A percentile compares a stretch with the other conserved stretches of the same genome.
These are phyloP conservation scores for Podilymbus podiceps DNA, from an alignment of 2,113 vertebrate genomes.

Conservation along the genomic window DNA sequence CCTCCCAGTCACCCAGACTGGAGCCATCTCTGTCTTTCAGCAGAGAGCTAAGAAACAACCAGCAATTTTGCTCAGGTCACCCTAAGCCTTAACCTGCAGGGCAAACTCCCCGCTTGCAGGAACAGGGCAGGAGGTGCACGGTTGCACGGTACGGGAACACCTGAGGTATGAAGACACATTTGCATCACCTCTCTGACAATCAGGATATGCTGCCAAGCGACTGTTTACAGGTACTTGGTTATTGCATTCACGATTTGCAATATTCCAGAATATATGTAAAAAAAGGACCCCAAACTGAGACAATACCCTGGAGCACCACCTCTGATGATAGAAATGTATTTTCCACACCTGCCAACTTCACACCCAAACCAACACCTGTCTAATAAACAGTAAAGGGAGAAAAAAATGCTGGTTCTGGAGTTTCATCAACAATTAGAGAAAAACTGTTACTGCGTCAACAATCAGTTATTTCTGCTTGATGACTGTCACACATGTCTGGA, in stretches of 20 bases:
- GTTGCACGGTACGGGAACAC: rapidly evolving
- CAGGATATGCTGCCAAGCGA: neutral
- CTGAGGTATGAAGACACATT: neutral
- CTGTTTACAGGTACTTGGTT: neutral
- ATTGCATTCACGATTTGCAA: neutral
- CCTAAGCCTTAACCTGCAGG: neutral
- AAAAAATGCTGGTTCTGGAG: neutral
- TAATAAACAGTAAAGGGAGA: neutral
- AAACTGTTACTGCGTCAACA: neutral
- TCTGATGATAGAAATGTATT: neutral
- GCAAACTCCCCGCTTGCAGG: neutral
- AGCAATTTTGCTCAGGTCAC: neutral
- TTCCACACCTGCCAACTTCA: neutral
- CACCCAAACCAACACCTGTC: neutral
- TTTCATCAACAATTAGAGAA: constrained; percentile 2
- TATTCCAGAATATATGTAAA: neutral
- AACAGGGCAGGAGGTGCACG: neutral
- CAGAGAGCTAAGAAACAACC: neutral
- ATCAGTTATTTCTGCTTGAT: neutral
- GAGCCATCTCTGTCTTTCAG: neutral
- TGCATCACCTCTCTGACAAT: neutral
- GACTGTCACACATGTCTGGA: neutral
- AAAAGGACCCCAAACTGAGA: neutral
- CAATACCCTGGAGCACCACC: neutral
- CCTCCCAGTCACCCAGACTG: neutral